Evolutionary conservation across 2,797 vertebrate species (phyloP).

Genomic region (Sebastes nivosus): DNA sequence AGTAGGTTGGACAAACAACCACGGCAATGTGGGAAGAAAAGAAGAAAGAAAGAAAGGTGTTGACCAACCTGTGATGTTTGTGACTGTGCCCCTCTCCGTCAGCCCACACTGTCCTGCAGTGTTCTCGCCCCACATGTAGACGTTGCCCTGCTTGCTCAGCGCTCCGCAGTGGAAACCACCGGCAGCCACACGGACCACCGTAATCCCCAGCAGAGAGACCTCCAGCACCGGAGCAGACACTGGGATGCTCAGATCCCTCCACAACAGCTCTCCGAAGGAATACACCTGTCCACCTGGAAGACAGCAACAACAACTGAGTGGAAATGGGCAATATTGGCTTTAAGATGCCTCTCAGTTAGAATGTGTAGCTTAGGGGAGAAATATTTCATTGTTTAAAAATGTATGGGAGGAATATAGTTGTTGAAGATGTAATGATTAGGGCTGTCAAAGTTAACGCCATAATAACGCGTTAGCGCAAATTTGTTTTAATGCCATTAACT

Average conservation of each 20-base stretch:
- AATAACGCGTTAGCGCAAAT: too few relatives aligned
- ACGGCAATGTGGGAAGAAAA: neutral
- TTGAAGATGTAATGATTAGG: neutral
- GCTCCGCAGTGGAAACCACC: constrained; percentile 94
- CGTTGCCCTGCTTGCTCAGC: constrained; percentile 85
- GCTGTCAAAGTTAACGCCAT: too few relatives aligned
- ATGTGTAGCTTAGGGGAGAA: neutral
- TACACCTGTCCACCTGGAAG: constrained; percentile 91
- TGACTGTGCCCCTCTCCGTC: constrained; percentile 59
- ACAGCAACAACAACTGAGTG: neutral
- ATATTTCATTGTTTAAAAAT: neutral
- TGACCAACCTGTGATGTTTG: constrained; percentile 64
- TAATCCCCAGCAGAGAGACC: constrained; percentile 82
- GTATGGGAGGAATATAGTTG: neutral
- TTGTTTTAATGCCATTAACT: too few relatives aligned
- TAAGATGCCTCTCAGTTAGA: neutral
- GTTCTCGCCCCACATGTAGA: constrained; percentile 97
- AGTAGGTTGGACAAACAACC: neutral
- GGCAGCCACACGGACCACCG: constrained; percentile 86
- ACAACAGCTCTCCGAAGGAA: constrained; percentile 90
- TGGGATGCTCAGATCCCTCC: constrained; percentile 81
- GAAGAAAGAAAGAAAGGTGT: neutral
- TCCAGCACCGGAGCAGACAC: constrained; percentile 84
- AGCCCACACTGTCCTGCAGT: constrained; percentile 92
- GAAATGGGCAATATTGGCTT: neutral